A percentile compares a stretch with the other conserved stretches of the same genome.
Conservation (phyloP, 30 jellyfish, hydroid and myxozoan genomes). For the Hydractinia echinata region DNA sequence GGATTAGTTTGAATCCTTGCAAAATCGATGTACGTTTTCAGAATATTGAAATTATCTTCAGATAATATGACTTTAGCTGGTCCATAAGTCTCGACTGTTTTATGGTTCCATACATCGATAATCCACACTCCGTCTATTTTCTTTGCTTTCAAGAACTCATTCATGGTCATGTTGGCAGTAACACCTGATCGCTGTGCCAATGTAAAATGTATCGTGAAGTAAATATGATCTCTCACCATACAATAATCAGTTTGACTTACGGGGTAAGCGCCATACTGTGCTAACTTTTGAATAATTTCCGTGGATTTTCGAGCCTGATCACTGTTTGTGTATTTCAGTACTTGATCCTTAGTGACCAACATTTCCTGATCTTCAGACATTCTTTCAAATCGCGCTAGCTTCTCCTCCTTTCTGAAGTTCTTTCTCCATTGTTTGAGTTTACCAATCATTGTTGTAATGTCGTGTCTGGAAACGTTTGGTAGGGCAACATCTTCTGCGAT, state of each 20-base stretch:
- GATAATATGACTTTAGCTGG: background rate
- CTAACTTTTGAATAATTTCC: background rate
- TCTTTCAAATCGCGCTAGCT: background rate
- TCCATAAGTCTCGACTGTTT: conserved; percentile 18
- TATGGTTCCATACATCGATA: conserved; percentile 20
- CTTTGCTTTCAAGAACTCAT: background rate
- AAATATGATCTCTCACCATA: conserved; percentile 1
- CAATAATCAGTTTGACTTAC: background rate
- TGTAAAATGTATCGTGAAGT: background rate
- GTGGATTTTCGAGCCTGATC: background rate
- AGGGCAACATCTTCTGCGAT: background rate
- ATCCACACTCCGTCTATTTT: background rate
- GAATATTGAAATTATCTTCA: background rate
- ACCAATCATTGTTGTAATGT: background rate
- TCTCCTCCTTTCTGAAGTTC: conserved; percentile 3
- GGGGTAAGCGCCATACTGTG: background rate
- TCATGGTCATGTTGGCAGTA: conserved; percentile 7
- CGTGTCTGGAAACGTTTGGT: background rate
- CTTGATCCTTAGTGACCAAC: conserved; percentile 6
- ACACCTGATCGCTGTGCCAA: conserved; percentile 15
- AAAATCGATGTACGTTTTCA: background rate
- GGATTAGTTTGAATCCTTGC: conserved; percentile 4
- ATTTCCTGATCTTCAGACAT: background rate
- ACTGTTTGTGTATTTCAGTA: background rate
- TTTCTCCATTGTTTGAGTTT: conserved; percentile 13